Conservation (phyloP, 2,113 vertebrate species). For the Casuarius casuarius region DNA sequence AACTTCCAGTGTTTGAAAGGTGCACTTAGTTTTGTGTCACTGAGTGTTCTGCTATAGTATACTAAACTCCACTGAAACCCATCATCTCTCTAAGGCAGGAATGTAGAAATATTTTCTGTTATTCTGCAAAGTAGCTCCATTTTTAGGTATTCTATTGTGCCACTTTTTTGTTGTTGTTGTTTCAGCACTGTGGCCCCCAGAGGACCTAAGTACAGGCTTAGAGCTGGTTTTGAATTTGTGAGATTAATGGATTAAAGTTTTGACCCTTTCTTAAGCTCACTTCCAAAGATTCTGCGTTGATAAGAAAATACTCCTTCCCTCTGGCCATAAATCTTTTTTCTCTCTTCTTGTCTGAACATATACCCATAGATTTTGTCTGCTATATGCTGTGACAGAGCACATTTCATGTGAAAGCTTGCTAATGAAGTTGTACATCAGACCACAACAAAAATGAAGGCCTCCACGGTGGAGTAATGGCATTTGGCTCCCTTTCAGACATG, state of each 20-base stretch:
- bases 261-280: not conserved
- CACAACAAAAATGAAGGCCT: conserved; percentile 54
- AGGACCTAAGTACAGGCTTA: not conserved
- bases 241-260: not conserved
- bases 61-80: not conserved
- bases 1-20: not conserved
- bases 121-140: not conserved
- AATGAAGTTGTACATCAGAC: conserved; percentile 62
- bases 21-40: not conserved
- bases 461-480: conserved; percentile 46
- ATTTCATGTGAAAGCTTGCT: conserved; percentile 25
- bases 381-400: conserved; percentile 11
- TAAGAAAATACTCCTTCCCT: conserved; percentile 18
- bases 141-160: not conserved
- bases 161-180: not conserved
- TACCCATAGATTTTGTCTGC: not conserved
- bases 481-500: conserved; percentile 69
- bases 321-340: not conserved
- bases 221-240: not conserved
- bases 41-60: not conserved
- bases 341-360: not conserved
- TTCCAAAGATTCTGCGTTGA: not conserved
- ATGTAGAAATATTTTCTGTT: not conserved
- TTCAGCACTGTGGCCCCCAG: not conserved
- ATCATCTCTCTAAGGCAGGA: not conserved